Percentiles rank a stretch among this genome's conserved stretches.
Evolutionary conservation across 1,140 invertebrate species (phyloP).

Genomic region (Epicauta chinensis): DNA sequence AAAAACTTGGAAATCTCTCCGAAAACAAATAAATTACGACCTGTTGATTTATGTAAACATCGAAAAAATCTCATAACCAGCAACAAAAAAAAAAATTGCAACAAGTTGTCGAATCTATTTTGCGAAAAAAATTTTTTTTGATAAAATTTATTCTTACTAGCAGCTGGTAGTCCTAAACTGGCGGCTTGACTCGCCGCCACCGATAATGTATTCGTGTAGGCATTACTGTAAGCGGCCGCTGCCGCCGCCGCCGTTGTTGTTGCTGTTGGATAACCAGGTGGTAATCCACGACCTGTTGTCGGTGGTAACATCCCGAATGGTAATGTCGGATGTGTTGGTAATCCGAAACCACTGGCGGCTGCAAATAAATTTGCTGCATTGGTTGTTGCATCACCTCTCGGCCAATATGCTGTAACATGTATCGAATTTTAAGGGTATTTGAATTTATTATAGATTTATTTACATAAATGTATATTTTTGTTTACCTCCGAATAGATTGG

Average conservation of each 20-base stretch:
- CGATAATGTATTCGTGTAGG: conserved; percentile 66
- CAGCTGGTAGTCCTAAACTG: conserved; percentile 59
- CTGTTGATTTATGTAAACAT: conserved; percentile 15
- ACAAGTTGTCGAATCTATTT: no score
- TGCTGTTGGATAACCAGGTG: conserved; percentile 28
- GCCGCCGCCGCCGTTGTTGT: conserved; percentile 44
- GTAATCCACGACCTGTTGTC: conserved; percentile 23
- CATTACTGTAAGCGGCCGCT: conserved; percentile 48
- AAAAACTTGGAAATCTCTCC: background rate
- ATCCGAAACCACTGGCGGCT: conserved; percentile 49
- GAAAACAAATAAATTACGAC: conserved; percentile 11
- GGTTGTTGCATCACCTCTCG: conserved; percentile 46
- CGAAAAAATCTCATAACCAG: no score
- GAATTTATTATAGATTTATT: background rate
- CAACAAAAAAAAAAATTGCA: no score
- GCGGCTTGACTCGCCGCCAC: conserved; percentile 76
- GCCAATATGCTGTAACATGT: conserved; percentile 59
- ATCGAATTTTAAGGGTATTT: background rate
- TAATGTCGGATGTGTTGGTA: conserved; percentile 46
- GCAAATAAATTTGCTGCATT: conserved; percentile 44
- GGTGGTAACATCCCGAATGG: conserved; percentile 40
- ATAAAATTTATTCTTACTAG: conserved; percentile 49
- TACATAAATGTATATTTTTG: background rate
- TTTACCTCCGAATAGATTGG: conserved; percentile 57
- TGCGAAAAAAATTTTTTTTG: conserved; percentile 1